Evolutionary conservation across 2,888 invertebrate genomes (phyloP), one percentile per base, ranked within the genome.

Genomic region (Crocallis elinguaria): DNA sequence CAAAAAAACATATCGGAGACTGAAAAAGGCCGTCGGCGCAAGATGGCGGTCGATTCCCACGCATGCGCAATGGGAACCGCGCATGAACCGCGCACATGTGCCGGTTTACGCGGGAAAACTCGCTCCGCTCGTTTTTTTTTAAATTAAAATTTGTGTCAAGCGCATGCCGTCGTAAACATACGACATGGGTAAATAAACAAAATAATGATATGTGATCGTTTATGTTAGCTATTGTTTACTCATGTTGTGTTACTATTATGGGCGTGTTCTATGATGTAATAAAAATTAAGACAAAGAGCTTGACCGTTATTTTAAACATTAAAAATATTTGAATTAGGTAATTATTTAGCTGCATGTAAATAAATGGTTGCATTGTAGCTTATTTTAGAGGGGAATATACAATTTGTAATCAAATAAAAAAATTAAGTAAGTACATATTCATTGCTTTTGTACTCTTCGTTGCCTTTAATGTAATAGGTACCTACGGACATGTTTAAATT

Each of bases 31-130:
- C 67, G 62, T 64, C 72, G 64, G 48, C 66, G 69, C 80, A 80
- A 80, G 79, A 79, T 79, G 80, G 76, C 77, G 77, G 59, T 55
- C 49, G 72, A 75, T 88, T 89, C 88, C 88, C 89, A 89, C 88
- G 88, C 82, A 74, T 62, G 78, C 78, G 76, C 76, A 76, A 68
- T 87, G 88, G 80, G 88, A 86, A 84, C 83, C 65, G 64, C 59
- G 62, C 57, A 67, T 60, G 30, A 36, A 61, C 51, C 65, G 57
- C 64, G 71, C 86, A 87, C 85, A 86, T 88, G 88, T 86, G 83
- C 75, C 62, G 59, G 70, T 71, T 77, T 74, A 75, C 80, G 84
- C 84, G 84, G 82, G 83, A 86, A 86, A 84, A 76, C 77, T 69
- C 36, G 58, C 51, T 51, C 57, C 54, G 62, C 70, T 65, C 69